phyloP scores from a whole-genome alignment of 2,797 vertebrate species.

The Mus caroli region DNA sequence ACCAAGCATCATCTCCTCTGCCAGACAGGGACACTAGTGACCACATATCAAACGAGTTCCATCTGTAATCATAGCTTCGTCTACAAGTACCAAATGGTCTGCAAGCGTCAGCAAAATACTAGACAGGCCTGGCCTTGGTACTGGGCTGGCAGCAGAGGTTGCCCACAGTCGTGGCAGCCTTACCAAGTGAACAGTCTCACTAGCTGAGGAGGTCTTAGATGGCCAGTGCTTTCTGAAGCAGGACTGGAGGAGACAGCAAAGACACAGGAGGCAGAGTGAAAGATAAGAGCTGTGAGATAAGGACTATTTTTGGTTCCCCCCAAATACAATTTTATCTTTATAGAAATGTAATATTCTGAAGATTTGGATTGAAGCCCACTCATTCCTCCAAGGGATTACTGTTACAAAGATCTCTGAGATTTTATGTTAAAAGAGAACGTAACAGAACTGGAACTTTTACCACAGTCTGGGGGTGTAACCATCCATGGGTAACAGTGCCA shows the following conservation, averaged over 20 bases:
- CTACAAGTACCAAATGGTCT: neutral
- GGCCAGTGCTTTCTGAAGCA: neutral
- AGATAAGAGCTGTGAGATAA: neutral
- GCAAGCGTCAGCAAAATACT: conserved; percentile 55
- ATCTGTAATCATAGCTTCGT: conserved; percentile 23
- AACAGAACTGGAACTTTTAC: conserved; percentile 30
- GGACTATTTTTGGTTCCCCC: neutral
- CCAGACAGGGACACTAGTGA: neutral
- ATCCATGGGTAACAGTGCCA: neutral
- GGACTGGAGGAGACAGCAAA: neutral
- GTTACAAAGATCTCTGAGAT: conserved; percentile 27
- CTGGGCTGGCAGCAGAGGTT: neutral
- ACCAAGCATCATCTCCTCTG: neutral
- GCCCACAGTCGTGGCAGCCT: neutral
- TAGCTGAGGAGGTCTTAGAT: neutral
- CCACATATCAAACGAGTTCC: conserved; percentile 2
- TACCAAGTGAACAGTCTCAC: neutral
- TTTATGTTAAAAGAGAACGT: neutral
- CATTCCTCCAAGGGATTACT: neutral
- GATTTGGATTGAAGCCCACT: conserved; percentile 5
- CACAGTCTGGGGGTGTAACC: neutral
- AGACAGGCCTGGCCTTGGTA: neutral
- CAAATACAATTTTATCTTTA: neutral
- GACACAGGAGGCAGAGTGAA: neutral
- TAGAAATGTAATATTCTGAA: conserved; percentile 1